Evolutionary conservation across 1,140 invertebrate species (phyloP).

Genomic region (Micrasema longulum): DNA sequence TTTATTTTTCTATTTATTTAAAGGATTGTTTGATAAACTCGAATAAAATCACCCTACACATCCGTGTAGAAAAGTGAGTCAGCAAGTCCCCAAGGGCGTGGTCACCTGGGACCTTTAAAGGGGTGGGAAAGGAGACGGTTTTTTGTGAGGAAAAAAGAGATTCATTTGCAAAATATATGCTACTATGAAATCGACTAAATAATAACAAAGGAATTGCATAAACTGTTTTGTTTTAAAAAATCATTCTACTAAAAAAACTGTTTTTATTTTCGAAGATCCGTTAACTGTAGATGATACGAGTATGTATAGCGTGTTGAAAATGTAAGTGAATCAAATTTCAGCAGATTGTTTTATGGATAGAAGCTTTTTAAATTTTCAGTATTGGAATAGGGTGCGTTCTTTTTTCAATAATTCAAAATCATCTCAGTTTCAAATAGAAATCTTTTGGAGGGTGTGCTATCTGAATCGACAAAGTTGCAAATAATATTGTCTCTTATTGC

Average conservation of each 20-base stretch:
- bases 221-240: no score
- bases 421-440: conserved; percentile 23
- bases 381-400: conserved; percentile 28
- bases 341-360: conserved; percentile 8
- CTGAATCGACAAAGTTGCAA: no score
- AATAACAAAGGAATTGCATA: no score
- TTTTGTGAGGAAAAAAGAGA: background rate
- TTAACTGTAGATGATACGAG: no score
- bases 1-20: no score
- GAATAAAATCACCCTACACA: conserved; percentile 13
- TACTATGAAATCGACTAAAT: no score
- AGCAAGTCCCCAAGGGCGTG: conserved; percentile 23
- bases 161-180: conserved; percentile 28
- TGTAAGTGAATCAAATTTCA: conserved; percentile 3
- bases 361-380: conserved; percentile 30
- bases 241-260: no score
- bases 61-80: conserved; percentile 27
- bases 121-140: background rate
- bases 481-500: no score
- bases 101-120: conserved; percentile 1
- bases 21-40: background rate
- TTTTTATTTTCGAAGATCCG: no score
- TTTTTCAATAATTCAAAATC: conserved; percentile 33
- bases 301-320: no score
- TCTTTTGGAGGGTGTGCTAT: background rate